phyloP scores from a whole-genome alignment of 2,797 vertebrate species.

The Poeciliopsis paucimaculata region DNA sequence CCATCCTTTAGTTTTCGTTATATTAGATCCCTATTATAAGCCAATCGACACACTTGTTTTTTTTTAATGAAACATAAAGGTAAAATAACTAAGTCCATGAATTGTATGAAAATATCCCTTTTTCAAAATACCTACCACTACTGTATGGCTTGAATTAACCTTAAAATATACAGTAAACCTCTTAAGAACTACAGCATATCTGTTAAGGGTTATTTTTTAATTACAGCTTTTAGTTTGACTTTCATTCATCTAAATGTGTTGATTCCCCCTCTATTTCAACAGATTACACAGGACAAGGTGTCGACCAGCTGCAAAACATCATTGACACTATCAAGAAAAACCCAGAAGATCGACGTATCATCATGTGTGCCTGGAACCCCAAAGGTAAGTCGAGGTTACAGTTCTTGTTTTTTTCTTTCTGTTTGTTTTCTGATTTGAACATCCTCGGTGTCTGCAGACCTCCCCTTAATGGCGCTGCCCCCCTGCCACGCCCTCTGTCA shows the following conservation, averaged over 20 bases:
- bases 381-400: constrained; percentile 83
- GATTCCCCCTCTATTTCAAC: constrained; percentile 1
- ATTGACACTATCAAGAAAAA: constrained; percentile 94
- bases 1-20: not conserved
- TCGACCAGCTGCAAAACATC: constrained; percentile 94
- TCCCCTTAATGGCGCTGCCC: constrained; percentile 92
- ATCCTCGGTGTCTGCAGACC: constrained; percentile 76
- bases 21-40: not conserved
- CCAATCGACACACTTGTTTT: not conserved
- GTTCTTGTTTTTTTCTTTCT: not conserved
- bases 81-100: not conserved
- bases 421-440: not conserved
- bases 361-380: constrained; percentile 98
- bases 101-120: not conserved
- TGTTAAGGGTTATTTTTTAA: not conserved
- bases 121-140: not conserved
- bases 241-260: not conserved
- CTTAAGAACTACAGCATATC: too few species aligned
- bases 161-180: not conserved
- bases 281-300: constrained; percentile 94
- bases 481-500: constrained; percentile 96
- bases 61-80: not conserved
- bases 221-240: not conserved
- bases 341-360: constrained; percentile 93
- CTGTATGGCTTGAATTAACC: not conserved